phyloP scores from a whole-genome alignment of 2,113 vertebrate species.

The Rhineura floridana region DNA sequence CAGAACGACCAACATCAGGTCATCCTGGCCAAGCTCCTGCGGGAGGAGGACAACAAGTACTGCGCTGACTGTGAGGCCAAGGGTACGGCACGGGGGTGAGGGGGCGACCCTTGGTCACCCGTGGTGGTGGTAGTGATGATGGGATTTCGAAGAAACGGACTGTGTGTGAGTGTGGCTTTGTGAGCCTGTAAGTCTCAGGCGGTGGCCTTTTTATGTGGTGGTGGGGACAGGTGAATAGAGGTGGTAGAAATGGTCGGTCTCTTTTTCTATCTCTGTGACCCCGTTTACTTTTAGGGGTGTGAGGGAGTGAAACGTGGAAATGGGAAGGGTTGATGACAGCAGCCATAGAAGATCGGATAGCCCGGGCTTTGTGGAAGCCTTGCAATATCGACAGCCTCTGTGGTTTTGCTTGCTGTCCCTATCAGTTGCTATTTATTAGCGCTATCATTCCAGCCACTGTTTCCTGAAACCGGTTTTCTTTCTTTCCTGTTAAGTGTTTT shows the following conservation, averaged over 20 bases:
- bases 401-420: background rate
- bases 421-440: background rate
- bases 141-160: background rate
- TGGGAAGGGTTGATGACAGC: background rate
- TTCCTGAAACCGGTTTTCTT: background rate
- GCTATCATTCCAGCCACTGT: no score
- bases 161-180: background rate
- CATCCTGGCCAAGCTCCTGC: constrained; percentile 90
- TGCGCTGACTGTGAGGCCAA: constrained; percentile 96
- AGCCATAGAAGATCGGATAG: no score
- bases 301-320: background rate
- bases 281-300: background rate
- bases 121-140: background rate
- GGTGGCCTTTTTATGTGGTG: background rate
- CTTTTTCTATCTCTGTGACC: background rate
- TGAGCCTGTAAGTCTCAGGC: background rate
- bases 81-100: constrained; percentile 72
- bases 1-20: constrained; percentile 95
- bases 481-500: no score
- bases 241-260: background rate
- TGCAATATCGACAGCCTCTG: background rate
- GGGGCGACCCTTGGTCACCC: background rate
- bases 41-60: constrained; percentile 94
- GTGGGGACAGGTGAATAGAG: background rate
- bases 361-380: no score